phyloP scores from a whole-genome alignment of 2,888 invertebrate genomes.

The Cryptosula pallasiana region DNA sequence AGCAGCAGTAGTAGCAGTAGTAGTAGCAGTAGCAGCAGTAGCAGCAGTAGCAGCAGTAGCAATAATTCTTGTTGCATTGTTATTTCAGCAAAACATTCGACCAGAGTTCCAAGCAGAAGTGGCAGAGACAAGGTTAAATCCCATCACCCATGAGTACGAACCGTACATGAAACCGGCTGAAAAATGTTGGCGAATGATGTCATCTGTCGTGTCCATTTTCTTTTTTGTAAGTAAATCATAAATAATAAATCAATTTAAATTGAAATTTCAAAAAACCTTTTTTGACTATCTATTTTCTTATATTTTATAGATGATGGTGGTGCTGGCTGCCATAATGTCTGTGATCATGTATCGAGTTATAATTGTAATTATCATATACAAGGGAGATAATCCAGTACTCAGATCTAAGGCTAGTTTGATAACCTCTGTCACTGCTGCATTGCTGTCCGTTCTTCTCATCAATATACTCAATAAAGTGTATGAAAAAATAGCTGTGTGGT shows the following conservation, averaged over 20 bases:
- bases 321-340: slow-evolving; percentile 38
- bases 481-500: slow-evolving; percentile 73
- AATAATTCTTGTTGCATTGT: too few species aligned
- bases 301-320: slow-evolving; percentile 31
- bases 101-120: slow-evolving; percentile 77
- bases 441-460: slow-evolving; percentile 88
- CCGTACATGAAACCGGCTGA: slow-evolving; percentile 89
- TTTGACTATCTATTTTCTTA: not conserved
- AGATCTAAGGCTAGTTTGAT: slow-evolving; percentile 71
- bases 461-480: slow-evolving; percentile 78
- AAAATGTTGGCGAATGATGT: slow-evolving; percentile 76
- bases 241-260: too few species aligned
- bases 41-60: too few species aligned
- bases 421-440: slow-evolving; percentile 85
- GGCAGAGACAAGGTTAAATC: slow-evolving; percentile 58
- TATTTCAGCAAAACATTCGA: slow-evolving; percentile 50
- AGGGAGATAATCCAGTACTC: slow-evolving; percentile 34
- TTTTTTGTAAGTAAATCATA: slow-evolving; percentile 66
- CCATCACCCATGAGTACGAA: slow-evolving; percentile 65
- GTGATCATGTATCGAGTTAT: slow-evolving; percentile 37
- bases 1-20: too few species aligned
- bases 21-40: too few species aligned
- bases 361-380: slow-evolving; percentile 30
- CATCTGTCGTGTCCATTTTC: slow-evolving; percentile 79
- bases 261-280: not conserved